phyloP scores from a whole-genome alignment of 2,888 invertebrate genomes.

The Mythimna ferrago region DNA sequence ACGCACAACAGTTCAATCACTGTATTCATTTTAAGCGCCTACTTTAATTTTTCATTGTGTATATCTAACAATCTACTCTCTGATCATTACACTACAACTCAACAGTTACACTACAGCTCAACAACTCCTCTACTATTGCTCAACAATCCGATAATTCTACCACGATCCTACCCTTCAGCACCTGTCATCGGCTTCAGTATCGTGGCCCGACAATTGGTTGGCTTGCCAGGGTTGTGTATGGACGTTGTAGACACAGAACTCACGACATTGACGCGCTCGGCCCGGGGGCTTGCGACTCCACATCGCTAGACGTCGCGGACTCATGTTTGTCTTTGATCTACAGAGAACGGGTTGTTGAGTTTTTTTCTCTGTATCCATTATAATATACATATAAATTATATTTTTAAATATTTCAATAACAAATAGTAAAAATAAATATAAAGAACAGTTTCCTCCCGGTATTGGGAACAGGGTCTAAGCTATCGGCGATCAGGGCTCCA shows the following conservation, averaged over 20 bases:
- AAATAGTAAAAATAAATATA: too few relatives aligned
- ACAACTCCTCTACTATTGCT: not conserved
- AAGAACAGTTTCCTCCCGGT: too few relatives aligned
- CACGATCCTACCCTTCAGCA: slow-evolving; percentile 40
- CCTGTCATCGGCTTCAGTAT: slow-evolving; percentile 33
- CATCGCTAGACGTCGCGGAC: slow-evolving; percentile 3
- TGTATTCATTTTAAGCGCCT: too few relatives aligned
- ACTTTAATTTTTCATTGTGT: too few relatives aligned
- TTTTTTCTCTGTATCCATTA: too few relatives aligned
- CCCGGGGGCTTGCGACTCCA: slow-evolving; percentile 2
- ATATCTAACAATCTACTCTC: too few relatives aligned
- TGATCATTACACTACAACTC: not conserved
- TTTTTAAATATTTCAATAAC: too few relatives aligned
- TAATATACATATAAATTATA: too few relatives aligned
- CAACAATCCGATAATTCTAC: slow-evolving; percentile 20
- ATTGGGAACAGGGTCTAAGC: too few relatives aligned
- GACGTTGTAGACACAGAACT: slow-evolving; percentile 76
- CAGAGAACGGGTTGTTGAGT: slow-evolving; percentile 11
- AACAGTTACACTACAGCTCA: not conserved
- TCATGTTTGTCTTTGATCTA: slow-evolving; percentile 46
- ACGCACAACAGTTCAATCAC: not conserved
- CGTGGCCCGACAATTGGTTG: not conserved
- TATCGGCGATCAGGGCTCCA: too few relatives aligned
- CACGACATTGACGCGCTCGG: slow-evolving; percentile 51
- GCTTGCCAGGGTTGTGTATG: slow-evolving; percentile 51